Conservation (phyloP, 2,113 vertebrate genomes). For the Recurvirostra avosetta region DNA sequence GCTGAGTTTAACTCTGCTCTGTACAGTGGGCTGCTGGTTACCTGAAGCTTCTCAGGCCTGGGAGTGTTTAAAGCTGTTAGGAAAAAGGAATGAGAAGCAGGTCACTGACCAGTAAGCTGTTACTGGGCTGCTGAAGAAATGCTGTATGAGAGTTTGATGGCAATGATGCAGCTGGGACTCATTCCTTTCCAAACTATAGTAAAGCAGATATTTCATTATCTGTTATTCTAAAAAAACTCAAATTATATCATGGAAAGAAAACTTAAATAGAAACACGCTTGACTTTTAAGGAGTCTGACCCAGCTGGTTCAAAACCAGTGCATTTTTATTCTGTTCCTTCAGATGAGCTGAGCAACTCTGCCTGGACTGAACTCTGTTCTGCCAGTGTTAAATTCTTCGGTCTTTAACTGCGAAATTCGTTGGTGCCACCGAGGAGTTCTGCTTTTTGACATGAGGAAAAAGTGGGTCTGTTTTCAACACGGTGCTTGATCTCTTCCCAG, state of each 20-base stretch:
- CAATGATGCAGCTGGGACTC: not conserved
- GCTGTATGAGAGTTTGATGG: not conserved
- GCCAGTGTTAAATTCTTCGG: not conserved
- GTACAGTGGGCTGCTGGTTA: not conserved
- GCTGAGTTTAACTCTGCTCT: not conserved
- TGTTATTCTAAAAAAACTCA: not conserved
- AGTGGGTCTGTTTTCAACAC: not conserved
- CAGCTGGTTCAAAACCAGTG: not conserved
- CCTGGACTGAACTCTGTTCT: not conserved
- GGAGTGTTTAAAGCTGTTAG: not conserved
- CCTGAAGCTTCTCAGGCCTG: not conserved
- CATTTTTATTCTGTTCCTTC: not conserved
- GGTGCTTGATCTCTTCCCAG: not conserved
- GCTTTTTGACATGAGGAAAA: not conserved
- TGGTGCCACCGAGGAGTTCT: not conserved
- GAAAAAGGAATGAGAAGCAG: not conserved
- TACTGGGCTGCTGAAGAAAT: not conserved
- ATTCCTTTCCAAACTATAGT: not conserved
- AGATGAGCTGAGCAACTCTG: not conserved
- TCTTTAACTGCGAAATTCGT: not conserved
- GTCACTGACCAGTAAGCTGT: not conserved
- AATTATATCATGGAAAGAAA: not conserved
- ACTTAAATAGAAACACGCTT: not conserved
- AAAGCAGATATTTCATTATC: not conserved
- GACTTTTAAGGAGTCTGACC: not conserved